A percentile compares a stretch with the other conserved stretches of the same genome.
Evolutionary conservation across 2,888 invertebrate genomes (phyloP).

Genomic region (Sarcophaga rosellei): DNA sequence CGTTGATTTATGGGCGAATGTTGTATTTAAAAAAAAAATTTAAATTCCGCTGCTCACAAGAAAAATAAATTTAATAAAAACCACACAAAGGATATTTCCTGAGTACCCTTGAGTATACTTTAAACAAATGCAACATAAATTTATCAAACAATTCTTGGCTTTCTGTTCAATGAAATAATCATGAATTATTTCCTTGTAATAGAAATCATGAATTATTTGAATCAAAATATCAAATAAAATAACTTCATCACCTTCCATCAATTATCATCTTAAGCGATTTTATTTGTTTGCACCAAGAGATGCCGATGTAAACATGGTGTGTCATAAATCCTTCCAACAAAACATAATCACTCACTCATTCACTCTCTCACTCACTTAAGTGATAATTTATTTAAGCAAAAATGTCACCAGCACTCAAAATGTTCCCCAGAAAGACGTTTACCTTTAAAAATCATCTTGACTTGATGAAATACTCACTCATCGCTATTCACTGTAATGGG

Average conservation of each 20-base stretch:
- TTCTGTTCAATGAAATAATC: background rate
- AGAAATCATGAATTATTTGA: background rate
- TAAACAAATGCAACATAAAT: background rate
- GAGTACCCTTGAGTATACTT: too few relatives aligned
- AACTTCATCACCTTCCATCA: background rate
- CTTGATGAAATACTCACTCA: constrained; percentile 28
- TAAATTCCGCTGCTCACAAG: background rate
- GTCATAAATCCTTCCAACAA: constrained; percentile 48
- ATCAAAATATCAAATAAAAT: background rate
- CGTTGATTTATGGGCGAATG: constrained; percentile 52
- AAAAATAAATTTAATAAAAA: background rate
- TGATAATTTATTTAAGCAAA: constrained; percentile 58
- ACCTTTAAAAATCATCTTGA: constrained; percentile 51
- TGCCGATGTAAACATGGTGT: constrained; percentile 34
- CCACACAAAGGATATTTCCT: too few relatives aligned
- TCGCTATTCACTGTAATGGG: background rate
- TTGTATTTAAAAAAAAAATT: constrained; percentile 22
- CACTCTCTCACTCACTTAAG: background rate
- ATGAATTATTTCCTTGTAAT: background rate
- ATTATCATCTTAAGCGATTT: constrained; percentile 27
- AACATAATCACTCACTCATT: background rate
- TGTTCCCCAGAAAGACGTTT: constrained; percentile 41
- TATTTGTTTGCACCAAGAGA: constrained; percentile 26
- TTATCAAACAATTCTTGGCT: background rate
- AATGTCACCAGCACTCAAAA: constrained; percentile 51